Base-by-base conservation (phyloP, 64 coral and sea anemone genomes). In the Catalaphyllia jardinei region DNA sequence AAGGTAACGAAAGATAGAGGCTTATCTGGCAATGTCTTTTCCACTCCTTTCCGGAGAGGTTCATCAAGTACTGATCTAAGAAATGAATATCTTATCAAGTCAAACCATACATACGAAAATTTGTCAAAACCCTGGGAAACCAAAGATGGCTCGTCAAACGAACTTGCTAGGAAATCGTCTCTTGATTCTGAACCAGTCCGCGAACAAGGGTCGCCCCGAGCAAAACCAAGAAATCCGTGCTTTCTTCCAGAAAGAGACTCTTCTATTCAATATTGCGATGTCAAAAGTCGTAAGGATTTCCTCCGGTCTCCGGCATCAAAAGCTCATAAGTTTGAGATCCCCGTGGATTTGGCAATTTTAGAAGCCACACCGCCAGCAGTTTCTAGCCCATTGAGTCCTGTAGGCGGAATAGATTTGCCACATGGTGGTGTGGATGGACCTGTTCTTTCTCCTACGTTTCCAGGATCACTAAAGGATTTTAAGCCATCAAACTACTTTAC, bases 401-500 rank as follows among this genome's bases (percentile, higher is more conserved):
- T 28, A 39, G 33, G 81, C 18, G 62, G 62, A 71, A 6, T 85
- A 3, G 38, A 39, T 71, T 20, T 24, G 27, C 7, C 78, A 30
- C 31, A 80, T 57, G 55, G 52, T 85, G 63, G 81, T 25, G 42
- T 50, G 3, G 81, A 85, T 24, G 81, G 62, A 50, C 52, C 11
- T 16, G 9, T 67, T 51, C 33, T 71, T 51, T 71, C 22, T 14
- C 81, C 62, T 49, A 5, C 22, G 31, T 20, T n/a, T 25, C 31
- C 81, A 71, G 81, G 81, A 9, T 79, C 74, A 30, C 30, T 92
- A 4, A 92, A 87, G 60, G 90, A 92, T 29, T 87, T 75, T 51
- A 78, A 86, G 62, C 83, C 83, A 65, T 78, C 83, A 25, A 86
- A 76, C 60, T 87, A 79, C 77, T 87, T 87, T 42, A 78, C 90